These are phyloP conservation scores for Venustaconcha ellipsiformis DNA, from an alignment of 1,140 invertebrate species.

Conservation along the genomic window DNA sequence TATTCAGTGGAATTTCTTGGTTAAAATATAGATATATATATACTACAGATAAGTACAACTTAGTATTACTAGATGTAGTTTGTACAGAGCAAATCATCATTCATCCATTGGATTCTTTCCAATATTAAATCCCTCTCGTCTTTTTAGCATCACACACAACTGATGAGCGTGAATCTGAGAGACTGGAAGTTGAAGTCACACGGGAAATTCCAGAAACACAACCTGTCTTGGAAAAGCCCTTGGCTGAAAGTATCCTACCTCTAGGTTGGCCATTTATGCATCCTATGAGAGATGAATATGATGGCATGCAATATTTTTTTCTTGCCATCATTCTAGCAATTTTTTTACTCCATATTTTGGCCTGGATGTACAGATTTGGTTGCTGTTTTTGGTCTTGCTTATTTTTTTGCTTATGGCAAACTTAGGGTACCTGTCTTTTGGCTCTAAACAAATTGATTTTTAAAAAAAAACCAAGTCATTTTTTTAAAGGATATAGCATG, in stretches of 20 bases:
- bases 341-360: conserved; percentile 38
- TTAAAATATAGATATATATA: too few species aligned
- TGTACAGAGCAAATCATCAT: too few species aligned
- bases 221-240: conserved; percentile 38
- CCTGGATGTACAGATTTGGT: conserved; percentile 49
- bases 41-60: too few species aligned
- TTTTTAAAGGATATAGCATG: neutral
- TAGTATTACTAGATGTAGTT: too few species aligned
- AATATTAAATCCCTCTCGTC: too few species aligned
- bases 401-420: conserved; percentile 39
- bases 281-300: conserved; percentile 44
- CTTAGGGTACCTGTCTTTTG: conserved; percentile 1
- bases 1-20: too few species aligned
- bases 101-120: too few species aligned
- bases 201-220: conserved; percentile 34
- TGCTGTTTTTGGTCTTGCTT: conserved; percentile 50
- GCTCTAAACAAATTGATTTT: neutral
- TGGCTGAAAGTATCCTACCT: conserved; percentile 39
- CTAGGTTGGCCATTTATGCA: conserved; percentile 51
- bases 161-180: conserved; percentile 54
- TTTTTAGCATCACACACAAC: conserved; percentile 50
- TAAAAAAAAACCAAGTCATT: neutral
- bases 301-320: conserved; percentile 52
- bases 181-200: conserved; percentile 29
- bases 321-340: conserved; percentile 40